Evolutionary conservation across 1,140 invertebrate species (phyloP).

Genomic region (Nephotettix cincticeps): DNA sequence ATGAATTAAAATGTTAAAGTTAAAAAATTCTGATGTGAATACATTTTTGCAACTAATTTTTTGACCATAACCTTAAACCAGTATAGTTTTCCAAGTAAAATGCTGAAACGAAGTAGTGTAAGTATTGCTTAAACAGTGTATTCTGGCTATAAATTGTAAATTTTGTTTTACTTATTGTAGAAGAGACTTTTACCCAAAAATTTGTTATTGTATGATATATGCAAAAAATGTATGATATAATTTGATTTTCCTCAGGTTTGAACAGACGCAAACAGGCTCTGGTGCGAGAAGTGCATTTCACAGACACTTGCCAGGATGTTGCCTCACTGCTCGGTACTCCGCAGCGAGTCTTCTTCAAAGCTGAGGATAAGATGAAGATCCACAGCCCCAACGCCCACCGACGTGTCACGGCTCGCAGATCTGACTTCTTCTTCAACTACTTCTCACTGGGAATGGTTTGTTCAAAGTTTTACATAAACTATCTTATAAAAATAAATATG

Average conservation of each 20-base stretch:
- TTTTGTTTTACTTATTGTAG: no score
- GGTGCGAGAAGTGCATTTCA: slow-evolving; percentile 70
- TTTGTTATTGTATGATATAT: neutral
- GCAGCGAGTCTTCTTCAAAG: slow-evolving; percentile 88
- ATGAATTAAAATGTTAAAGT: no score
- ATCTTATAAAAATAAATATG: no score
- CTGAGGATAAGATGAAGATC: slow-evolving; percentile 98
- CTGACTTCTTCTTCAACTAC: slow-evolving; percentile 97
- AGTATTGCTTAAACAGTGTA: no score
- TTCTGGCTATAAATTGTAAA: no score
- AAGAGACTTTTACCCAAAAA: no score
- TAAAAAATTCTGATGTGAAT: no score
- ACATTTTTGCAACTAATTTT: no score
- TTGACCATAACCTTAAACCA: no score
- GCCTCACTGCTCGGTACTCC: slow-evolving; percentile 73
- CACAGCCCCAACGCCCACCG: slow-evolving; percentile 81
- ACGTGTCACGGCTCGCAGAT: slow-evolving; percentile 68
- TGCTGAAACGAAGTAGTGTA: no score
- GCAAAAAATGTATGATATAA: neutral
- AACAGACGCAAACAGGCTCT: slow-evolving; percentile 49
- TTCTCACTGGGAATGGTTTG: slow-evolving; percentile 90
- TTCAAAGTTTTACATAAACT: slow-evolving; percentile 38
- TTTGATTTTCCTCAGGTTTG: neutral
- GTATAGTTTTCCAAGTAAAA: no score
- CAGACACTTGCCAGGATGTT: slow-evolving; percentile 84